Conservation (phyloP, 2,888 invertebrate genomes). For the Cosmopolites sordidus region DNA sequence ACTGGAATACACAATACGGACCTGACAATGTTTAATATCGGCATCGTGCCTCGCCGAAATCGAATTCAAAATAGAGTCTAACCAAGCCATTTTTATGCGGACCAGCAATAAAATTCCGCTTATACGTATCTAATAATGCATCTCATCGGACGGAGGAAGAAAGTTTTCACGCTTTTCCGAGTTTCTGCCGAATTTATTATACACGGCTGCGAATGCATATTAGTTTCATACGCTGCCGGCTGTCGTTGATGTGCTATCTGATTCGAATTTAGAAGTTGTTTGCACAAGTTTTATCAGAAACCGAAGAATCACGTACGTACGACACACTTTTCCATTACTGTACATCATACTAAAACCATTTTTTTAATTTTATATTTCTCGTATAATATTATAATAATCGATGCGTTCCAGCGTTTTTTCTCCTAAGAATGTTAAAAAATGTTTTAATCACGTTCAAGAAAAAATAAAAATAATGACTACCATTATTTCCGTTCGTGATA, state of each 20-base stretch:
- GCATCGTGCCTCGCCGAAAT: no score
- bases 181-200: slow-evolving; percentile 10
- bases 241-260: background rate
- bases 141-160: slow-evolving; percentile 7
- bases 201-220: background rate
- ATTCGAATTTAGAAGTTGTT: background rate
- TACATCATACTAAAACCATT: no score
- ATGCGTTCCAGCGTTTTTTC: no score
- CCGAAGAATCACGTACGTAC: background rate
- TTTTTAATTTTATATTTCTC: no score
- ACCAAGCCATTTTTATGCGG: slow-evolving; percentile 16
- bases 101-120: slow-evolving; percentile 16
- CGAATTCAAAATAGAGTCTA: slow-evolving; percentile 5
- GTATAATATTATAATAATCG: no score
- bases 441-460: no score
- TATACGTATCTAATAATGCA: slow-evolving; percentile 11
- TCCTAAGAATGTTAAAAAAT: no score
- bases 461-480: no score
- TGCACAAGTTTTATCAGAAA: background rate
- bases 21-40: no score
- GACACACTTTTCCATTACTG: no score
- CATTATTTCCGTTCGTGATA: no score
- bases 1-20: no score
- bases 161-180: slow-evolving; percentile 12
- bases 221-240: slow-evolving; percentile 3